Evolutionary conservation across 2,113 vertebrate species (phyloP).

Genomic region (Macroglossus sobrinus): DNA sequence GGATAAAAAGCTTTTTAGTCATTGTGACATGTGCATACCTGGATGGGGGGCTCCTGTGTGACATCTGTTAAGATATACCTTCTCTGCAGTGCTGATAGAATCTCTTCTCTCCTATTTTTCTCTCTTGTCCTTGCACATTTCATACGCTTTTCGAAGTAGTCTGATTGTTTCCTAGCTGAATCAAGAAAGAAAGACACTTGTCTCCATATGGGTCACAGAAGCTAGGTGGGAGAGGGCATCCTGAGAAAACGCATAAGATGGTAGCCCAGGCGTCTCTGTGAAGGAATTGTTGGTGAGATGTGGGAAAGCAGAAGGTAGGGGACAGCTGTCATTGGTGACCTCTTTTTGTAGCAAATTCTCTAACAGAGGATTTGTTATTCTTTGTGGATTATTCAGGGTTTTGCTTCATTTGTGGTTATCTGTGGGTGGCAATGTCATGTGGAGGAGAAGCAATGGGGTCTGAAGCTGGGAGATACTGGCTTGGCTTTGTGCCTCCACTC

Average conservation of each 20-base stretch:
- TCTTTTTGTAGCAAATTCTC: not conserved
- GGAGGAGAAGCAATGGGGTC: not conserved
- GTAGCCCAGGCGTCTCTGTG: not conserved
- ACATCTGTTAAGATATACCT: slow-evolving; percentile 4
- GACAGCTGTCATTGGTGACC: not conserved
- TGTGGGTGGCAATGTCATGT: not conserved
- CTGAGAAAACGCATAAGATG: not conserved
- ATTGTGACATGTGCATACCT: not conserved
- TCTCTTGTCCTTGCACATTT: not conserved
- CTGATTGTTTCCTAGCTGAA: slow-evolving; percentile 32
- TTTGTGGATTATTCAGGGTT: not conserved
- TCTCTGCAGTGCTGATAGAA: not conserved
- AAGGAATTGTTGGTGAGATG: not conserved
- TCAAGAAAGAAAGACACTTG: not conserved
- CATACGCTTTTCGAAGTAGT: slow-evolving; percentile 42
- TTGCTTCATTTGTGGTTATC: not conserved
- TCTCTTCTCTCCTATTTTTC: slow-evolving; percentile 14
- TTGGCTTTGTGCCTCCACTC: not conserved
- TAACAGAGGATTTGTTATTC: not conserved
- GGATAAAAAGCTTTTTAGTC: not conserved
- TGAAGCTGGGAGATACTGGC: not conserved
- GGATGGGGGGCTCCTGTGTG: not conserved
- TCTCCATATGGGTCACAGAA: not conserved
- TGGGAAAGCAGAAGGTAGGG: not conserved
- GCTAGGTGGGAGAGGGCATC: not conserved